These are phyloP conservation scores for Antechinus stuartii DNA, from an alignment of 2,113 vertebrate genomes.

Conservation along the genomic window DNA sequence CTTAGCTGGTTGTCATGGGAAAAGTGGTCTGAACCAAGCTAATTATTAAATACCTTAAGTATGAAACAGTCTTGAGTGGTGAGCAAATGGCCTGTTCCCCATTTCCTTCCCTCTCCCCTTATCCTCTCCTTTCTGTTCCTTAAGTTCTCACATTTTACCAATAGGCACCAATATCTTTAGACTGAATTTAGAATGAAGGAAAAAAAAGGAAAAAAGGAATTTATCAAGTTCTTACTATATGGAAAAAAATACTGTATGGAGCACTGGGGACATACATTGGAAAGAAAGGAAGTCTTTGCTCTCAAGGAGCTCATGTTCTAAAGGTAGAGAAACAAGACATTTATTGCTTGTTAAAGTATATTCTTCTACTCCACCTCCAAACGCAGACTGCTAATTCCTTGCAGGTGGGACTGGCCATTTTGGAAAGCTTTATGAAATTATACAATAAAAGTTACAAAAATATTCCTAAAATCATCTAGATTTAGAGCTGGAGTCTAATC, in stretches of 20 bases:
- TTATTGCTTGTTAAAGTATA: not conserved
- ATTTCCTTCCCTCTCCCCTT: not conserved
- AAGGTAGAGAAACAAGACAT: not conserved
- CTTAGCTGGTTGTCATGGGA: not conserved
- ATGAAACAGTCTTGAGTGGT: not conserved
- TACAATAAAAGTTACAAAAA: not conserved
- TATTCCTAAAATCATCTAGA: not conserved
- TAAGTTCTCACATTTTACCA: not conserved
- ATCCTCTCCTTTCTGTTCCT: not conserved
- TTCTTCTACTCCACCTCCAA: too few species aligned
- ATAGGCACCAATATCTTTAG: not conserved
- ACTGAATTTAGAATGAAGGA: not conserved
- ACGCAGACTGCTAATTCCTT: not conserved
- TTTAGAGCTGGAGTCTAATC: not conserved
- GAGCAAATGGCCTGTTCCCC: not conserved
- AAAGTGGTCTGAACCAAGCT: not conserved
- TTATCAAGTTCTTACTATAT: not conserved
- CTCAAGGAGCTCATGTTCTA: not conserved
- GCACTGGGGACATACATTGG: not conserved
- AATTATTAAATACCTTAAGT: not conserved
- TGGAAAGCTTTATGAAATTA: not conserved
- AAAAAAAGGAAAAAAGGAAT: not conserved
- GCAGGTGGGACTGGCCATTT: not conserved
- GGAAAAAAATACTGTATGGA: not conserved
- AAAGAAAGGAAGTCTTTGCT: not conserved